Evolutionary conservation across 2,113 vertebrate species (phyloP).

Genomic region (Carassius gibelio): DNA sequence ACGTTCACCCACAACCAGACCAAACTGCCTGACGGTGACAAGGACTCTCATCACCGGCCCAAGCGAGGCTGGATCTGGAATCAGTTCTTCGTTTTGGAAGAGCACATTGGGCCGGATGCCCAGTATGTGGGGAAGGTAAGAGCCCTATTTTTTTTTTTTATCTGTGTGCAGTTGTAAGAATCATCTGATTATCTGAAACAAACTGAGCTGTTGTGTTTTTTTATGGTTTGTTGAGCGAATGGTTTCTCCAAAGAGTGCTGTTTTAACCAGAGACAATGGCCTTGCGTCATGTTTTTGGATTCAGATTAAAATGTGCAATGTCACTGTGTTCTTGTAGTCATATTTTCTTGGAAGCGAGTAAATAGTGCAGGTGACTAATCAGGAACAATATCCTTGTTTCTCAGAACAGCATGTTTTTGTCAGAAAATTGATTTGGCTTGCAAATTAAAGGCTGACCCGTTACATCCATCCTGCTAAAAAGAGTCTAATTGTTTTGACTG

Average conservation of each 20-base stretch:
- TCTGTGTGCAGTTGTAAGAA: background rate
- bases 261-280: slow-evolving; percentile 4
- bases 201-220: background rate
- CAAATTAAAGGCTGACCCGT: slow-evolving; percentile 1
- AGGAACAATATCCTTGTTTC: slow-evolving; percentile 15
- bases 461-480: slow-evolving; percentile 36
- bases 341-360: slow-evolving; percentile 15
- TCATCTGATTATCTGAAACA: background rate
- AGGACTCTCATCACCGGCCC: slow-evolving; percentile 86
- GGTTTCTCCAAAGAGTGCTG: background rate
- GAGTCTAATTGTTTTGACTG: slow-evolving; percentile 24
- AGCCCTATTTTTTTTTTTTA: background rate
- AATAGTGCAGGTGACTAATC: slow-evolving; percentile 25
- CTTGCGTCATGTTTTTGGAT: slow-evolving; percentile 20
- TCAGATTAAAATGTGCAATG: slow-evolving; percentile 4
- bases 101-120: slow-evolving; percentile 87
- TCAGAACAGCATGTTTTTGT: slow-evolving; percentile 35
- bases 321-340: slow-evolving; percentile 17
- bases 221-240: background rate
- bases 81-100: slow-evolving; percentile 94
- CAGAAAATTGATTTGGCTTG: slow-evolving; percentile 17
- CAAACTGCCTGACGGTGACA: slow-evolving; percentile 79
- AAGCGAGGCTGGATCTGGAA: slow-evolving; percentile 93
- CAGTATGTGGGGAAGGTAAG: slow-evolving; percentile 90
- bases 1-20: slow-evolving; percentile 76